Conservation (phyloP, 2,113 vertebrate genomes). For the Trematocara nigrifrons region DNA sequence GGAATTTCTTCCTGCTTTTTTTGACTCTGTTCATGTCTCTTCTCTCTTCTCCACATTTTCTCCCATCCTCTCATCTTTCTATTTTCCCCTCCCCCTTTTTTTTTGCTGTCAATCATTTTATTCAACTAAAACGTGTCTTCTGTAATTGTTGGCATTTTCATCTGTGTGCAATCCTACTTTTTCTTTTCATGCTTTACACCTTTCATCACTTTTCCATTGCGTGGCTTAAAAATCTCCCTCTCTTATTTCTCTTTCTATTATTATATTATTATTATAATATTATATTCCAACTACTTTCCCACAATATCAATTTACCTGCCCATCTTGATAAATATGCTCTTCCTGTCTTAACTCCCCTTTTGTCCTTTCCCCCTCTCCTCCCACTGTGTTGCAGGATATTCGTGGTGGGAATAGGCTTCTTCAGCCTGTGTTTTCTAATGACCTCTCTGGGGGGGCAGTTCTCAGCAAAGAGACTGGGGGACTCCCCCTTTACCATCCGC, state of each 20-base stretch:
- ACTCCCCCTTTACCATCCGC: constrained; percentile 94
- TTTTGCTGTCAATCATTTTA: not conserved
- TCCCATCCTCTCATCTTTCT: not conserved
- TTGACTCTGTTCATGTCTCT: not conserved
- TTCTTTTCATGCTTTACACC: not conserved
- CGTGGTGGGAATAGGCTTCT: constrained; percentile 94
- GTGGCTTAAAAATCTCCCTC: not conserved
- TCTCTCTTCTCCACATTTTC: not conserved
- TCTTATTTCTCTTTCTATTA: not conserved
- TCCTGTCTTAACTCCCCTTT: not conserved
- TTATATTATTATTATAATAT: not conserved
- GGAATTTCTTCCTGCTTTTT: not conserved
- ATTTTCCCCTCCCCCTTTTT: not conserved
- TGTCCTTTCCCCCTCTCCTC: constrained; percentile 2
- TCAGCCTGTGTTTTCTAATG: constrained; percentile 98
- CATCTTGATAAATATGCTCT: not conserved
- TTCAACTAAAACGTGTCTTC: not conserved
- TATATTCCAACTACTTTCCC: not conserved
- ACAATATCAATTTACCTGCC: constrained; percentile 17
- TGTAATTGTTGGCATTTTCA: not conserved
- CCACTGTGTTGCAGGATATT: constrained; percentile 83
- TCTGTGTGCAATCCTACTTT: not conserved
- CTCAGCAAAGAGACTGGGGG: constrained; percentile 88
- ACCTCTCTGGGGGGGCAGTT: constrained; percentile 95
- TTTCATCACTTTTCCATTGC: not conserved